These are phyloP conservation scores for Carassius carassius DNA, from an alignment of 2,113 vertebrate species.

Conservation along the genomic window DNA sequence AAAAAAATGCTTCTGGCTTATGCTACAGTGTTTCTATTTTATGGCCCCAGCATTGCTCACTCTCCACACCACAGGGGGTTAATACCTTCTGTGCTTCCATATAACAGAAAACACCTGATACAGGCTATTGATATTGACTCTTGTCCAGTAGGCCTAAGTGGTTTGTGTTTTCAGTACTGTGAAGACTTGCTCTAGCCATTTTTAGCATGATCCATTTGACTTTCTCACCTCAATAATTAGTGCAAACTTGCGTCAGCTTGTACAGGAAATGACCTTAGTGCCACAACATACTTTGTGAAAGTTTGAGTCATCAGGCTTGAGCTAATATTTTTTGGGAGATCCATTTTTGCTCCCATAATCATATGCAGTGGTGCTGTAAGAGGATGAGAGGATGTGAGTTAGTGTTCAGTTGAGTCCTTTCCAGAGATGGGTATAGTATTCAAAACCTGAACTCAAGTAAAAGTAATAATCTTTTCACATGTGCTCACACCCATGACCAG, in stretches of 20 bases:
- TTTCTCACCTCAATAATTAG: slow-evolving; percentile 32
- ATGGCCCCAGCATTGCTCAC: not conserved
- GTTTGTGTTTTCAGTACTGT: not conserved
- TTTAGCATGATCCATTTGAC: not conserved
- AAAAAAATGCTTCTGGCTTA: not conserved
- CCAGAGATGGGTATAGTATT: not conserved
- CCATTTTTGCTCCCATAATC: slow-evolving; percentile 8
- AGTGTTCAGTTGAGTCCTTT: not conserved
- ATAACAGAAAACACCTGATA: slow-evolving; percentile 2
- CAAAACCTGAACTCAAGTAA: not conserved
- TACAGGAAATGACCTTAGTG: slow-evolving; percentile 46
- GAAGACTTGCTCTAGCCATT: not conserved
- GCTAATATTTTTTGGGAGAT: slow-evolving; percentile 25
- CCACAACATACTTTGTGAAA: slow-evolving; percentile 32
- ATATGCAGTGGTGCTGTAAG: not conserved
- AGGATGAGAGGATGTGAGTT: not conserved
- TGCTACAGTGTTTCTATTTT: not conserved
- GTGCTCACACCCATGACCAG: no score
- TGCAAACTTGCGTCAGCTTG: slow-evolving; percentile 2
- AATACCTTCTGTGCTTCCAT: not conserved
- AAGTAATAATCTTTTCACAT: not conserved
- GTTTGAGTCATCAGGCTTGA: slow-evolving; percentile 39
- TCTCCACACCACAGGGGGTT: not conserved
- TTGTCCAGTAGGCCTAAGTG: not conserved
- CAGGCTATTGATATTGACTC: not conserved